These are phyloP conservation scores for Eilema sororculum DNA, from an alignment of 2,888 invertebrate species.

Conservation along the genomic window DNA sequence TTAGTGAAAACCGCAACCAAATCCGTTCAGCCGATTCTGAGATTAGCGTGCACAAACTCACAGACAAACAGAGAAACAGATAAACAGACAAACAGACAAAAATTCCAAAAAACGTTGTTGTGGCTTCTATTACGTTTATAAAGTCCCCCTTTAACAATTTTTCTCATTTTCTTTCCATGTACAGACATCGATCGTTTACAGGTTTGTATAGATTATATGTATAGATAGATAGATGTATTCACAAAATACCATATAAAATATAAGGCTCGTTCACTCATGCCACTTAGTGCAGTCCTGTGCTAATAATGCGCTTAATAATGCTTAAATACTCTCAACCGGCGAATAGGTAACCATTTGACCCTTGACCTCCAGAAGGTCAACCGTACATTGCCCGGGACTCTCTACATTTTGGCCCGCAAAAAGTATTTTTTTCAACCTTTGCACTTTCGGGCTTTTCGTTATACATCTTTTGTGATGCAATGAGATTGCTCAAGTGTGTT, in stretches of 20 bases:
- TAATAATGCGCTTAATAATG: background rate
- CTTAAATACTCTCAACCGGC: constrained; percentile 3
- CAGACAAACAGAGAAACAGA: too few relatives aligned
- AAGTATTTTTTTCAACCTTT: constrained; percentile 1
- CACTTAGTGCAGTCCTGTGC: background rate
- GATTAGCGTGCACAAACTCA: too few relatives aligned
- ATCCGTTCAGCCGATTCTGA: too few relatives aligned
- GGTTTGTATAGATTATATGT: too few relatives aligned
- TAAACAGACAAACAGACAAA: too few relatives aligned
- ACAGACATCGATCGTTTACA: too few relatives aligned
- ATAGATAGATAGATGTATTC: background rate
- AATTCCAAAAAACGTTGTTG: too few relatives aligned
- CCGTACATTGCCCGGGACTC: background rate
- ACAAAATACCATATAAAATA: background rate
- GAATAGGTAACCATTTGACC: background rate
- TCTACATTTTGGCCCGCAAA: background rate
- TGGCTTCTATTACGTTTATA: too few relatives aligned
- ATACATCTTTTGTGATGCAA: constrained; percentile 8
- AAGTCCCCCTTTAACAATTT: too few relatives aligned
- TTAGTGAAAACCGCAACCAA: too few relatives aligned
- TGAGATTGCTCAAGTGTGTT: background rate
- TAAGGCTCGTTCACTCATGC: background rate
- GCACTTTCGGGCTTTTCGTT: background rate
- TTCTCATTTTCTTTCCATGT: too few relatives aligned
- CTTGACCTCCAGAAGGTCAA: background rate